These are phyloP conservation scores for Melanostoma mellinum DNA, from an alignment of 2,888 invertebrate species.

Conservation along the genomic window DNA sequence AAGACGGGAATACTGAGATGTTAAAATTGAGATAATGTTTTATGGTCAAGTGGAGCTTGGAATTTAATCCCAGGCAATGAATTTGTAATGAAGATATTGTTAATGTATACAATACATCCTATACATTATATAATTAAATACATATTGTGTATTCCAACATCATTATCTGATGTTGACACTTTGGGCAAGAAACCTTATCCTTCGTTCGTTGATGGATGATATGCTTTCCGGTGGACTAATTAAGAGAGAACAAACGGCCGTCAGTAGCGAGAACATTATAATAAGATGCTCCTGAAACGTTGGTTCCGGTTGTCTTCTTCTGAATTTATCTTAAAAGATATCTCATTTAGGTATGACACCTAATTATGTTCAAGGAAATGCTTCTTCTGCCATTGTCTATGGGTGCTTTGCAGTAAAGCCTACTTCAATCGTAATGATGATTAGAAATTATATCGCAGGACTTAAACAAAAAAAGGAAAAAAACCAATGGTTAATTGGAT, in stretches of 20 bases:
- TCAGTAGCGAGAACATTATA: conserved; percentile 24
- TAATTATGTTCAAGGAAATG: conserved; percentile 34
- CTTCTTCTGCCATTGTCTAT: conserved; percentile 6
- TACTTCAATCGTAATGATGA: conserved; percentile 28
- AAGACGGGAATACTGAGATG: conserved; percentile 4
- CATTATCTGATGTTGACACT: conserved; percentile 35
- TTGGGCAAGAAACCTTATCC: conserved; percentile 28
- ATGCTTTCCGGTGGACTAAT: conserved; percentile 40
- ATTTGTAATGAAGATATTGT: conserved; percentile 46
- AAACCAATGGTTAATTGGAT: conserved; percentile 18
- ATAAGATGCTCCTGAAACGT: conserved; percentile 16
- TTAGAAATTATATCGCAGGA: conserved; percentile 4
- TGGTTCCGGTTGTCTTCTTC: not conserved
- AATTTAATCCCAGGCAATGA: conserved; percentile 47
- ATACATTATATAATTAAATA: too few species aligned
- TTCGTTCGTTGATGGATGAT: not conserved
- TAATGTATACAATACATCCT: conserved; percentile 1
- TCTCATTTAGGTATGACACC: conserved; percentile 41
- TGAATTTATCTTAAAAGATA: conserved; percentile 33
- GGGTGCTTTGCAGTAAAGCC: conserved; percentile 21
- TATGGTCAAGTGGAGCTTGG: conserved; percentile 33
- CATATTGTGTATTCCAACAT: conserved; percentile 8
- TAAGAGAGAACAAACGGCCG: conserved; percentile 35
- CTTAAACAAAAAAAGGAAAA: not conserved
- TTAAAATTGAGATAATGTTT: conserved; percentile 18